A percentile compares a stretch with the other conserved stretches of the same genome.
Evolutionary conservation across 2,888 invertebrate genomes (phyloP).

Genomic region (Apoda limacodes): DNA sequence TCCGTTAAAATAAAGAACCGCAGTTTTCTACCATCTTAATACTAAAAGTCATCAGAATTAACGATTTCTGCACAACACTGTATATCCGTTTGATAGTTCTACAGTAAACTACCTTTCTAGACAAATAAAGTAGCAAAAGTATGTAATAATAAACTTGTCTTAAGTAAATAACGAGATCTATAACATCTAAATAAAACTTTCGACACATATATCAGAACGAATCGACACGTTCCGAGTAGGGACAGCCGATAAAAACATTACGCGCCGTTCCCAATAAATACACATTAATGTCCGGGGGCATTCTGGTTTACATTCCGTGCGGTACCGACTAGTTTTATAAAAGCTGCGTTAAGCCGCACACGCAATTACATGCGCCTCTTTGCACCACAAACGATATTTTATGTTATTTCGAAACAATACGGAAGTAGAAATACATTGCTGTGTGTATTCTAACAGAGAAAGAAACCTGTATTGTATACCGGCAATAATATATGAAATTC

Average conservation of each 20-base stretch:
- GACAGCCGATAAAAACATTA: conserved; percentile 65
- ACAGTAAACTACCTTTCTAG: conserved; percentile 23
- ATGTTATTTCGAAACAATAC: conserved; percentile 48
- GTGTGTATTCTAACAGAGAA: conserved; percentile 24
- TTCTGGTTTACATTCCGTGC: conserved; percentile 67
- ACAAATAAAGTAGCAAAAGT: conserved; percentile 23
- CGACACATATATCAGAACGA: conserved; percentile 30
- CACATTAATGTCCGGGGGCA: conserved; percentile 64
- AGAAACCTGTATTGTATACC: conserved; percentile 23
- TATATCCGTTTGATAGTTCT: conserved; percentile 3
- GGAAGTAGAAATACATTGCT: conserved; percentile 42
- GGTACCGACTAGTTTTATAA: conserved; percentile 66
- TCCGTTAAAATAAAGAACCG: conserved; percentile 19
- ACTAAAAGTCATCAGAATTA: conserved; percentile 1
- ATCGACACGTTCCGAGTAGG: conserved; percentile 45
- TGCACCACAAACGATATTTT: conserved; percentile 61
- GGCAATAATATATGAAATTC: conserved; percentile 31
- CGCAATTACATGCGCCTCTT: conserved; percentile 65
- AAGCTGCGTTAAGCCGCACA: conserved; percentile 60
- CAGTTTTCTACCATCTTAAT: conserved; percentile 11
- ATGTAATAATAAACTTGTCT: no score
- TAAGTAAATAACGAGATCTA: conserved; percentile 24
- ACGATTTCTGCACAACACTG: background rate
- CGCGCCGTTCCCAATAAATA: conserved; percentile 65
- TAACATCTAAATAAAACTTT: no score